phyloP scores from a whole-genome alignment of 2,113 vertebrate species.

The Oreochromis aureus region DNA sequence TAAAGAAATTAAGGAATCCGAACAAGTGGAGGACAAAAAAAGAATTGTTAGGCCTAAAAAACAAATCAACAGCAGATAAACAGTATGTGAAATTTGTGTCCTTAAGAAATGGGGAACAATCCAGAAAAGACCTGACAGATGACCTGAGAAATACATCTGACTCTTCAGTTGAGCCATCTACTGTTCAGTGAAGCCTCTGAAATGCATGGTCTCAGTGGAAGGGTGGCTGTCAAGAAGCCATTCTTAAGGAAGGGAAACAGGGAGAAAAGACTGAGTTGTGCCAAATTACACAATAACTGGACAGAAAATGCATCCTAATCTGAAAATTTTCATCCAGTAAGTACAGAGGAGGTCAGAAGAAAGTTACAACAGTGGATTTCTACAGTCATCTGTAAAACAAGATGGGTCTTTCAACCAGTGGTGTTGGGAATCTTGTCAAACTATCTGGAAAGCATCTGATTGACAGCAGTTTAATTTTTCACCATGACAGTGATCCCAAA shows the following conservation, averaged over 20 bases:
- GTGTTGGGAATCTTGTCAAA: background rate
- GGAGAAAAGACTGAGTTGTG: background rate
- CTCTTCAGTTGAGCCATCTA: too few relatives aligned
- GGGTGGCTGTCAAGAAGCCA: background rate
- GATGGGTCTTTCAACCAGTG: background rate
- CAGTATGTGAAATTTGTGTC: too few relatives aligned
- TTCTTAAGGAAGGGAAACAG: background rate
- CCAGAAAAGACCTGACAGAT: too few relatives aligned
- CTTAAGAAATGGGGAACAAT: too few relatives aligned
- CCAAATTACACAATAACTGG: background rate
- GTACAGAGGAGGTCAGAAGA: background rate
- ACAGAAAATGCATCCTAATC: background rate
- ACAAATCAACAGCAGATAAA: too few relatives aligned
- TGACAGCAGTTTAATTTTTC: background rate
- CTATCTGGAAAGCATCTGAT: background rate
- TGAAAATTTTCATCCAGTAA: background rate
- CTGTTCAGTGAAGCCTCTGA: too few relatives aligned
- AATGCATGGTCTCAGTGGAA: background rate
- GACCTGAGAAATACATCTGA: too few relatives aligned
- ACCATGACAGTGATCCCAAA: too few relatives aligned
- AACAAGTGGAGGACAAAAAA: too few relatives aligned
- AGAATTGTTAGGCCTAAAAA: too few relatives aligned
- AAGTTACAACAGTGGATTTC: background rate
- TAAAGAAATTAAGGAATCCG: too few relatives aligned
- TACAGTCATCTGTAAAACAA: background rate